These are phyloP conservation scores for Acronicta aceris DNA, from an alignment of 2,888 invertebrate genomes.

Conservation along the genomic window DNA sequence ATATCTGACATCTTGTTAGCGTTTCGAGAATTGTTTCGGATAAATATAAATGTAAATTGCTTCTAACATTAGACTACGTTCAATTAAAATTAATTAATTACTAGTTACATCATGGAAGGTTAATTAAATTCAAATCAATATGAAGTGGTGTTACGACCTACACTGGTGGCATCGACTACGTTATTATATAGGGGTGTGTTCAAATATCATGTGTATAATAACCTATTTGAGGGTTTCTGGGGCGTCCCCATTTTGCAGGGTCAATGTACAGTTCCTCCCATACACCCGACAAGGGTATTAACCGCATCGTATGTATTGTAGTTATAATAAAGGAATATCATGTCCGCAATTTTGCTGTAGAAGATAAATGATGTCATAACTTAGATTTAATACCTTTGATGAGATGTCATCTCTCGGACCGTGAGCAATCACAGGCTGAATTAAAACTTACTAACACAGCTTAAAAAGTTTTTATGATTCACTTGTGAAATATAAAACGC, in stretches of 20 bases:
- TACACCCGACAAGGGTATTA: constrained; percentile 53
- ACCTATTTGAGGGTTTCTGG: constrained; percentile 67
- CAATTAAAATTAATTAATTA: constrained; percentile 20
- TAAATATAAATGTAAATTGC: constrained; percentile 26
- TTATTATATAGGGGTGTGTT: constrained; percentile 63
- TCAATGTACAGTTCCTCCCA: constrained; percentile 62
- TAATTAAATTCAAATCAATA: constrained; percentile 41
- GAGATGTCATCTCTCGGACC: constrained; percentile 46
- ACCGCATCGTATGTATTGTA: constrained; percentile 22
- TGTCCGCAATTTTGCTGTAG: constrained; percentile 15
- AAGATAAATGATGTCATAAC: constrained; percentile 29
- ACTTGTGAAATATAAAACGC: constrained; percentile 48
- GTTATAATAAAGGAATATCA: constrained; percentile 23
- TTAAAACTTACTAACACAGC: constrained; percentile 54
- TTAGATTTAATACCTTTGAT: constrained; percentile 31
- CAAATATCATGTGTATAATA: constrained; percentile 63
- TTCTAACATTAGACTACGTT: constrained; percentile 14
- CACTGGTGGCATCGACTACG: constrained; percentile 31
- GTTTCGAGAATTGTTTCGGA: constrained; percentile 19
- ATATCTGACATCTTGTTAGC: constrained; percentile 54
- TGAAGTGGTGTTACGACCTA: constrained; percentile 50
- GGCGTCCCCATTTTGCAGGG: constrained; percentile 67
- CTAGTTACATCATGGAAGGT: constrained; percentile 10
- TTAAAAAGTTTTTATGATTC: constrained; percentile 55
- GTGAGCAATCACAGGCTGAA: constrained; percentile 57